Evolutionary conservation across 2,797 vertebrate genomes (phyloP).

Genomic region (Pseudocheirus occidentalis): DNA sequence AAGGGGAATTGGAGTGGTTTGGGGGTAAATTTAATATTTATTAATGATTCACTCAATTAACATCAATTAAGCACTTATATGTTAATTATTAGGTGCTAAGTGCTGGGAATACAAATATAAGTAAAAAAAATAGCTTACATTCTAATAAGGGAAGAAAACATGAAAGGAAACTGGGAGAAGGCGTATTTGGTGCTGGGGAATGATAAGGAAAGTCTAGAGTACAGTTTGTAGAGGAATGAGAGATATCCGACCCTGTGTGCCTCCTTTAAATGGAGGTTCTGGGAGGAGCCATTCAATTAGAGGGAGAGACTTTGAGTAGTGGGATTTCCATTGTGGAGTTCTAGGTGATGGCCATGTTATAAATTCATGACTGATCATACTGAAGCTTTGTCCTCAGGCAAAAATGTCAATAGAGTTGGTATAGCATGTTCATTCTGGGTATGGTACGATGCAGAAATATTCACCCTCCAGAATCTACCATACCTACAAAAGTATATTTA

Average conservation of each 20-base stretch:
- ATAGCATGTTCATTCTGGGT: background rate
- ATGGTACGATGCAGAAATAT: background rate
- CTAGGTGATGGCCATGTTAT: background rate
- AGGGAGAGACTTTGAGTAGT: background rate
- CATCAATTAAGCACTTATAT: background rate
- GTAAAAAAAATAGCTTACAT: background rate
- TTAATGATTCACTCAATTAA: background rate
- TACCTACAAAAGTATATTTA: background rate
- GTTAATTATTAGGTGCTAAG: background rate
- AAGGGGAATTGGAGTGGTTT: background rate
- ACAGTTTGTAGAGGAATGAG: background rate
- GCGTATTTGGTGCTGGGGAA: background rate
- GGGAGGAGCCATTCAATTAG: background rate
- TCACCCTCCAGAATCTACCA: background rate
- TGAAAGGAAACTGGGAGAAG: background rate
- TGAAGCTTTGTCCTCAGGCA: background rate
- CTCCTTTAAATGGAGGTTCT: background rate
- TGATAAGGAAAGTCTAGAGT: background rate
- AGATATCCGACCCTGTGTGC: background rate
- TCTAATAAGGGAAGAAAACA: background rate
- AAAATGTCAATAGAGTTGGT: background rate
- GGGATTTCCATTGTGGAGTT: background rate
- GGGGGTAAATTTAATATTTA: constrained; percentile 46
- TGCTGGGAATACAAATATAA: constrained; percentile 40
- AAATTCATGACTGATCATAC: background rate